Evolutionary conservation across 2,888 invertebrate species (phyloP), one percentile per base, ranked within the genome.

Genomic region (Argyresthia albistria): DNA sequence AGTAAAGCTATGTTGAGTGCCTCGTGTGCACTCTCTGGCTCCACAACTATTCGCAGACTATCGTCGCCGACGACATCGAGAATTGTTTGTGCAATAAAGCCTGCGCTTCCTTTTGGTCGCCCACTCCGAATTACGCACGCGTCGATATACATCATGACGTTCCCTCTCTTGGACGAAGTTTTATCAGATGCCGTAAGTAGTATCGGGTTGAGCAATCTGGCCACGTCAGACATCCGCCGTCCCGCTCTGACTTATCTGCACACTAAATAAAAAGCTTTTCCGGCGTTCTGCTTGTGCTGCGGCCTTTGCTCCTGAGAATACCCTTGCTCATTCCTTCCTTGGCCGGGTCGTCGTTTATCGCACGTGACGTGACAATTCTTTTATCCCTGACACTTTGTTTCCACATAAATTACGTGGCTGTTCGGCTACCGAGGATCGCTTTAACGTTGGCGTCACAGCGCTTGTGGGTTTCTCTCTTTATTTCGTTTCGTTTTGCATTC

Each of bases 401-500:
- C 67, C 71, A 73, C 70, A 82, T 80, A 82, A 82, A 81, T 83
- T 80, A 78, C 75, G 70, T 59, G 62, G 60, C 57, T 61, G 70
- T 71, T 70, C 66, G 64, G 70, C 76, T 73, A 76, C 77, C 69
- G 70, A 70, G 67, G 65, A 70, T 69, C 68, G 69, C 70, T 68
- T 70, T 63, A 63, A 68, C 42, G 15, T 67, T 66, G 67, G 70
- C 67, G 69, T 73, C 66, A 69, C 70, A 66, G 66, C 52, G 55
- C 65, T 72, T 70, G 70, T 73, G 76, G 69, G 66, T 73, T 55
- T 72, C 67, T 73, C 64, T 65, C 66, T 71, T 70, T 70, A 69
- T 70, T 72, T 64, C 60, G 62, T 60, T 69, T 81, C 75, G 73
- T 84, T 86, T 87, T 84, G 80, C 83, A 84, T 87, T 83, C 84